Conservation (phyloP, 2,113 vertebrate species). For the Oryzias melastigma region DNA sequence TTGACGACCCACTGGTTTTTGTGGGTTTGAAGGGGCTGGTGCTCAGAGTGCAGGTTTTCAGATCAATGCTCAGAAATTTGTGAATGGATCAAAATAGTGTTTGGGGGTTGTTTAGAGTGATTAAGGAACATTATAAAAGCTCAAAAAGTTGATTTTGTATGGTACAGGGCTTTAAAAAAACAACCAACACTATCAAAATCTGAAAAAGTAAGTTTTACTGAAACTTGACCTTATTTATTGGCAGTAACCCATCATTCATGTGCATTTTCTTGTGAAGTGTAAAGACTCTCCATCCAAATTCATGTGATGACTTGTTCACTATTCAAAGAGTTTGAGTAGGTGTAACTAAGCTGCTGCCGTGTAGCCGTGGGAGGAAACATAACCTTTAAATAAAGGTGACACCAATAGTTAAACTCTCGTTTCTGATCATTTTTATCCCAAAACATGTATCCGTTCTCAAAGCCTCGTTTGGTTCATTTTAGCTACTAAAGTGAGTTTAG, state of each 20-base stretch:
- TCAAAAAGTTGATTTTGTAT: too few relatives aligned
- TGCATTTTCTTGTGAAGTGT: constrained; percentile 69
- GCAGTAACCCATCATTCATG: constrained; percentile 52
- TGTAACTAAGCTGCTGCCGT: constrained; percentile 42
- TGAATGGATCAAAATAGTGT: too few relatives aligned
- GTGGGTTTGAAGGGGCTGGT: too few relatives aligned
- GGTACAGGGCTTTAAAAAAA: too few relatives aligned
- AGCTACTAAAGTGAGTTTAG: constrained; percentile 11
- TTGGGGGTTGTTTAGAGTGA: too few relatives aligned
- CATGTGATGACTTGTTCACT: constrained; percentile 63
- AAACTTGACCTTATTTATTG: constrained; percentile 54
- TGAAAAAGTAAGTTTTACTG: not conserved
- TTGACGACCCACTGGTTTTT: too few relatives aligned
- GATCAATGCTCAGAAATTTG: too few relatives aligned
- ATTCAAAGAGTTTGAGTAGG: constrained; percentile 52
- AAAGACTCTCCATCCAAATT: constrained; percentile 65
- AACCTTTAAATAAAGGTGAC: constrained; percentile 14
- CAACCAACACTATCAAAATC: not conserved
- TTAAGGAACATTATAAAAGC: too few relatives aligned
- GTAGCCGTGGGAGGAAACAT: constrained; percentile 17
- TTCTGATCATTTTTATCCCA: not conserved
- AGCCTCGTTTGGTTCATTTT: constrained; percentile 18
- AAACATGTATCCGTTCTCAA: constrained; percentile 1
- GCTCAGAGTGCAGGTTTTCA: too few relatives aligned
- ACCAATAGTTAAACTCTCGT: constrained; percentile 2